Evolutionary conservation across 2,113 vertebrate species (phyloP), one percentile per base, ranked within the genome.

Genomic region (Ophthalmolycus amberensis): DNA sequence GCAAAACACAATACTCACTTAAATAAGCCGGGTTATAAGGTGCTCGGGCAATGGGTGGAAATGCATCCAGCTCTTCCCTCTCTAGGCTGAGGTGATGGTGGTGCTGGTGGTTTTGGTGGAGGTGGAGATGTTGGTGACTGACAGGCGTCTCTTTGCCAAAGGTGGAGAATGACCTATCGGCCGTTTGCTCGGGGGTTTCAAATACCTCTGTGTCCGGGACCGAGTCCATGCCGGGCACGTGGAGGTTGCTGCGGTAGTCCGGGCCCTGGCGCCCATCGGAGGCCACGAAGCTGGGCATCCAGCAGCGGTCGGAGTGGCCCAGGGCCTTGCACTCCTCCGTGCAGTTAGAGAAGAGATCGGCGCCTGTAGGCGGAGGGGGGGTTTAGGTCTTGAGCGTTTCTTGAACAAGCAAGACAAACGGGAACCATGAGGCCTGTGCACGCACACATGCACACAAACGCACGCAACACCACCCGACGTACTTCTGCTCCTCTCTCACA

Each of bases 251-350:
- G 94, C 98, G 98, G 87, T 99, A 99, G 95, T 99, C 98, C 0
- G 97, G 97, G 76, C 96, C 98, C 94, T 99, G 98, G 86, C 97
- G 97, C 89, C 97, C 96, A 66, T 99, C 98, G 0, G 98, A 95
- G 60, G 98, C 95, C 89, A 98, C 95, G 82, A 99, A 99, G 89
- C 96, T 97, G 75, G 98, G 98, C 98, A 99, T 99, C 98, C 98
- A 99, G 96, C 98, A 99, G 92, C 98, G 96, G 87, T 99, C 98
- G 0, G 98, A 99, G 95, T 99, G 98, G 90, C 98, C 98, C 89
- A 99, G 94, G 5, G 98, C 98, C 95, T 99, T 99, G 91, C 98
- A 99, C 93, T 99, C 98, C 93, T 99, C 98, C 0, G 98, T 99
- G 95, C 98, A 99, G 93, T 99, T 99, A 85, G 98, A 99, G 94